Evolutionary conservation across 1,140 invertebrate genomes (phyloP).

Genomic region (Drosophila sp.): DNA sequence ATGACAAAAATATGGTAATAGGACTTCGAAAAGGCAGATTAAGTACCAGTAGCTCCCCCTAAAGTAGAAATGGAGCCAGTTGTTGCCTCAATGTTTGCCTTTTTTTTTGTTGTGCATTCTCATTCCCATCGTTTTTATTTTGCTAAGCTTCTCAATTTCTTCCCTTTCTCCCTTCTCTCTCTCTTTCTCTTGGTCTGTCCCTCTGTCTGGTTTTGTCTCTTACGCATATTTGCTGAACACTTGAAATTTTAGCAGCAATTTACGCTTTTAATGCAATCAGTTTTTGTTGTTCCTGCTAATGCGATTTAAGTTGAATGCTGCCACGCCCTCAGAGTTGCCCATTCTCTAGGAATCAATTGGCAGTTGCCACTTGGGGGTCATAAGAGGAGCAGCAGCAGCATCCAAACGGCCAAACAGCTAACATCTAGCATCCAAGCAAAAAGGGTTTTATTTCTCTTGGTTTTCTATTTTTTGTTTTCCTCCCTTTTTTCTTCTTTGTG

Average conservation of each 20-base stretch:
- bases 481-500: conserved; percentile 43
- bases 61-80: not conserved
- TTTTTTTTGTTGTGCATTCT: conserved; percentile 16
- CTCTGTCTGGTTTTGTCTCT: conserved; percentile 10
- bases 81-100: conserved; percentile 9
- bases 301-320: conserved; percentile 49
- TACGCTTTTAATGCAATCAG: conserved; percentile 63
- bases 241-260: conserved; percentile 61
- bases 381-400: conserved; percentile 16
- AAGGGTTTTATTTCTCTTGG: conserved; percentile 22
- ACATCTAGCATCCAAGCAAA: conserved; percentile 15
- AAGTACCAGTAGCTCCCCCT: not conserved
- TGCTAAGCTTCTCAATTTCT: conserved; percentile 40
- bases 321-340: conserved; percentile 51
- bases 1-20: conserved; percentile 25
- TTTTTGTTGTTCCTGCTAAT: conserved; percentile 57
- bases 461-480: not conserved
- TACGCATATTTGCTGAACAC: conserved; percentile 57
- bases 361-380: conserved; percentile 57
- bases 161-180: not conserved
- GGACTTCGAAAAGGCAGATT: conserved; percentile 7
- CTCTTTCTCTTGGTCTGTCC: not conserved
- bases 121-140: not conserved
- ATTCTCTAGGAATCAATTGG: conserved; percentile 66
- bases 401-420: conserved; percentile 23